phyloP scores from a whole-genome alignment of 2,113 vertebrate species.

The Geothlypis trichas region DNA sequence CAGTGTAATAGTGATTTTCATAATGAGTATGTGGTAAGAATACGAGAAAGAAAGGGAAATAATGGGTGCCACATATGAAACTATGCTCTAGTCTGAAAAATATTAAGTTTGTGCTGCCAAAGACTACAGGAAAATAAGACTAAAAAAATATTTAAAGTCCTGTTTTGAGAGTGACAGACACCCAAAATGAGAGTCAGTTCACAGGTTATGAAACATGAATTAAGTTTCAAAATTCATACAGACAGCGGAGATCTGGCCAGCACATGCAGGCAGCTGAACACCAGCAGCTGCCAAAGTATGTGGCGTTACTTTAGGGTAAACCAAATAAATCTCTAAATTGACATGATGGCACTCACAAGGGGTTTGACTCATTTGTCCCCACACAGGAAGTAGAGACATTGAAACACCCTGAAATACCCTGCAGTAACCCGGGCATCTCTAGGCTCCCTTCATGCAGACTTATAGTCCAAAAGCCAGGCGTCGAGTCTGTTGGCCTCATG shows the following conservation, averaged over 20 bases:
- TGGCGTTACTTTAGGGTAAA: neutral
- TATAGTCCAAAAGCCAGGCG: neutral
- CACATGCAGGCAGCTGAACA: neutral
- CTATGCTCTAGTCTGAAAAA: neutral
- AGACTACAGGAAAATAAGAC: neutral
- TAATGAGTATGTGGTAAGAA: neutral
- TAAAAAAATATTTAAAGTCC: neutral
- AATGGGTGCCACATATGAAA: neutral
- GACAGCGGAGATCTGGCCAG: neutral
- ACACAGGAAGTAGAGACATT: neutral
- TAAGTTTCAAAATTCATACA: neutral
- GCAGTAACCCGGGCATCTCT: neutral
- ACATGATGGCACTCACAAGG: neutral
- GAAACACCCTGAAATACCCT: neutral
- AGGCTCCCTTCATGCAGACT: neutral
- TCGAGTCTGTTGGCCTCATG: neutral
- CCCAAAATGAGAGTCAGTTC: neutral
- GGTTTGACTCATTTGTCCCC: neutral
- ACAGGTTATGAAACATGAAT: neutral
- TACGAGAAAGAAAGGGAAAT: neutral
- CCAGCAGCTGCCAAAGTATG: neutral
- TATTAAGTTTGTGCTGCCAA: neutral
- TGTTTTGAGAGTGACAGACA: neutral
- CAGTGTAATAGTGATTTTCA: neutral
- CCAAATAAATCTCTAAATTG: neutral